These are phyloP conservation scores for Montipora efflorescens DNA, from an alignment of 64 coral and sea anemone species.

Conservation along the genomic window DNA sequence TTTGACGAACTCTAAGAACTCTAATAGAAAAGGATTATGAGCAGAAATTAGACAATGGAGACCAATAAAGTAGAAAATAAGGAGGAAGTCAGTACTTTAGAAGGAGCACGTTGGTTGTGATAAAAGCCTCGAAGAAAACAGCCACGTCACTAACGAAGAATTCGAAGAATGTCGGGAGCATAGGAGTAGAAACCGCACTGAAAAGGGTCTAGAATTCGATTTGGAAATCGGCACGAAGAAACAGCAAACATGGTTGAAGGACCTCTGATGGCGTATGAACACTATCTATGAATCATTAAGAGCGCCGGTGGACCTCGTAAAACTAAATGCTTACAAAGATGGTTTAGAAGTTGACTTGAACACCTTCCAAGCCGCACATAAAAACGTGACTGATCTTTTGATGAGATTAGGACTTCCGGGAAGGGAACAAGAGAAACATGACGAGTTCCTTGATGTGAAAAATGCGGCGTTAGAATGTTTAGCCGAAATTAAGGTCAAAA, in stretches of 20 bases:
- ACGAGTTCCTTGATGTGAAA: no score
- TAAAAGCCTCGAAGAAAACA: slow-evolving; percentile 4
- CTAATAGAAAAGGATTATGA: slow-evolving; percentile 6
- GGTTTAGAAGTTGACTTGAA: no score
- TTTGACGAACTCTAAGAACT: not conserved
- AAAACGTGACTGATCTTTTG: no score
- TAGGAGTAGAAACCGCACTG: not conserved
- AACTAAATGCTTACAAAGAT: no score
- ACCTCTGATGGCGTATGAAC: not conserved
- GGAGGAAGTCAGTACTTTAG: not conserved
- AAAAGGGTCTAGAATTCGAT: slow-evolving; percentile 29
- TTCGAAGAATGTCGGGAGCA: slow-evolving; percentile 1
- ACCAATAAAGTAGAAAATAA: not conserved
- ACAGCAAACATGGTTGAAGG: not conserved
- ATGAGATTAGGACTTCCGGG: no score
- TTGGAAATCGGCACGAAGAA: slow-evolving; percentile 22
- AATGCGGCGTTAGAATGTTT: no score
- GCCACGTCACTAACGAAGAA: slow-evolving; percentile 2
- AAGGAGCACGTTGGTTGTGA: not conserved
- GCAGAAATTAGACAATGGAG: not conserved
- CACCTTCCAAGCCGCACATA: no score
- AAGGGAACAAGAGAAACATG: no score
- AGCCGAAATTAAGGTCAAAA: no score
- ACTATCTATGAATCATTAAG: not conserved
- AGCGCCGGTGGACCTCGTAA: no score